A percentile compares a stretch with the other conserved stretches of the same genome.
These are phyloP conservation scores for Aleiodes leptofemur DNA, from an alignment of 2,888 invertebrate genomes.

Conservation along the genomic window DNA sequence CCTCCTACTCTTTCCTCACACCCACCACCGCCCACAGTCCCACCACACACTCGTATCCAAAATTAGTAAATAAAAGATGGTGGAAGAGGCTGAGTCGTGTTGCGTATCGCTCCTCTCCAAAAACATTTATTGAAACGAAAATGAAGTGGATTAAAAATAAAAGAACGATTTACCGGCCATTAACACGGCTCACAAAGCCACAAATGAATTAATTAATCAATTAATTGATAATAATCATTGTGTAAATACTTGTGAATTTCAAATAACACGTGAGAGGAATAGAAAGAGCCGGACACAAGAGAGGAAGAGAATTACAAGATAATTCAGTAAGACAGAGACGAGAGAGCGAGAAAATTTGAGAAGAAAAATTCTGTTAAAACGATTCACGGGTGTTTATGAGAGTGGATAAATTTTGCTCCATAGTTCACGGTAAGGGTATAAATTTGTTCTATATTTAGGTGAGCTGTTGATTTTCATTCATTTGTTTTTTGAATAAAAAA, in stretches of 20 bases:
- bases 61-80: constrained; percentile 75
- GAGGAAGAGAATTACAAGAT: constrained; percentile 42
- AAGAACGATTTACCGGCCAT: constrained; percentile 53
- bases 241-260: constrained; percentile 57
- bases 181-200: constrained; percentile 51
- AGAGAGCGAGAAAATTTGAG: constrained; percentile 39
- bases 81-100: constrained; percentile 67
- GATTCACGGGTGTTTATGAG: too few relatives aligned
- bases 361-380: background rate
- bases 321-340: constrained; percentile 23
- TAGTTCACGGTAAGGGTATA: constrained; percentile 71
- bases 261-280: constrained; percentile 36
- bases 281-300: constrained; percentile 17
- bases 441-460: constrained; percentile 70
- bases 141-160: constrained; percentile 65
- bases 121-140: constrained; percentile 58
- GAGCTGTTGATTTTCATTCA: constrained; percentile 59
- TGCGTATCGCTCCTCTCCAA: constrained; percentile 65
- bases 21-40: constrained; percentile 30
- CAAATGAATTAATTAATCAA: constrained; percentile 49
- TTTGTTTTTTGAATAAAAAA: constrained; percentile 42
- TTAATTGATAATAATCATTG: constrained; percentile 47
- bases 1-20: constrained; percentile 37
- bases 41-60: constrained; percentile 62
- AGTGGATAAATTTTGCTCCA: constrained; percentile 65